Evolutionary conservation across 2,797 vertebrate genomes (phyloP), one percentile per base, ranked within the genome.

Genomic region (Tenualosa ilisha): DNA sequence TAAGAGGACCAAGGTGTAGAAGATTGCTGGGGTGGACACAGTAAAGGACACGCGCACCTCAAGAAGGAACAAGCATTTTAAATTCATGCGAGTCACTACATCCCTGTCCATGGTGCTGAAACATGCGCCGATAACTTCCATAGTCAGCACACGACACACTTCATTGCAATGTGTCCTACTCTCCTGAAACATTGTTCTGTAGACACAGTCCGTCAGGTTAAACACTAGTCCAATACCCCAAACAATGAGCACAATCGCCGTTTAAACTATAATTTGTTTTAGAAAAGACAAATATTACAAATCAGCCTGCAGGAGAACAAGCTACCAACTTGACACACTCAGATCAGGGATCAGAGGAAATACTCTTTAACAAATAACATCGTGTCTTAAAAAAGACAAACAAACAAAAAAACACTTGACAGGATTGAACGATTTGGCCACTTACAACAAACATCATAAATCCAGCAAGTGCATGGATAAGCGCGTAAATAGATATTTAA

Each of bases 21-120:
- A 2, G 22, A 22, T 79, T 79, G 54, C 54, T 43, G 1, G 12
- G 26, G 11, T 72, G 17, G 37, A 46, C 37, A 43, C 5, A 79
- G 20, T 20, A 79, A 79, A 43, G 6, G 13, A 40, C 17, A 40
- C 40, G 9, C 3, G 8, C 4, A 20, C 3, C 54, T 56, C 17
- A 17, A 56, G 13, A 54, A 54, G 53, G 15, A 17, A 15, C 13
- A 17, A 37, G 15, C 40, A 75, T 6, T 20, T 43, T 43, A 46
- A 79, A 17, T 63, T 11, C 59, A 63, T 9, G n/a, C 59, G 2
- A 63, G 24, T 7, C 15, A 79, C 72, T 20, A 43, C 15, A 46
- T 43, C 72, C 6, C 72, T 79, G 72, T 79, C 72, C 72, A 79
- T 79, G 72, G 72, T 79, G 72, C 72, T 79, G 72, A 79, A 79